phyloP scores from a whole-genome alignment of 2,797 vertebrate species.

The Enteromius trimaculatus region DNA sequence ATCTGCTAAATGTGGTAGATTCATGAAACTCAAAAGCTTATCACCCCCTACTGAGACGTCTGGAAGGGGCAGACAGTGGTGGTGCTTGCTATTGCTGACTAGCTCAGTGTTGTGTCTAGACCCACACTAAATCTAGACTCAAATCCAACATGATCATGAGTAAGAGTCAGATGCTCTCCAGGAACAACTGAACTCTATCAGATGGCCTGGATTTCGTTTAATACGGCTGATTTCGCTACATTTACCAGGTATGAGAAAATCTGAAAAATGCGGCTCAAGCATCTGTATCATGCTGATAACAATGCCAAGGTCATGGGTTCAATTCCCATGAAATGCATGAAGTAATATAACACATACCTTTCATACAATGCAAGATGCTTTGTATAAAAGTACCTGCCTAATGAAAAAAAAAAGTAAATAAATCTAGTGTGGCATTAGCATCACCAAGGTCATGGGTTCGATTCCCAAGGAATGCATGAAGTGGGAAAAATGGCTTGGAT shows the following conservation, averaged over 20 bases:
- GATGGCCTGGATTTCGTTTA: conserved; percentile 7
- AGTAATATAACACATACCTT: not conserved
- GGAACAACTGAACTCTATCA: conserved; percentile 47
- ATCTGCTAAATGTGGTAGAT: not conserved
- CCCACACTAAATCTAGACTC: conserved; percentile 11
- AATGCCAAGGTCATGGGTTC: not conserved
- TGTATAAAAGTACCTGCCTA: not conserved
- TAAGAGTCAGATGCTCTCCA: conserved; percentile 52
- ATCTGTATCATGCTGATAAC: not conserved
- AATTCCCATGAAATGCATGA: not conserved
- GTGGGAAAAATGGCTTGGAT: not conserved
- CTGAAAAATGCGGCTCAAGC: not conserved
- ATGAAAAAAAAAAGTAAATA: not conserved
- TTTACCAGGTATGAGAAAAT: not conserved
- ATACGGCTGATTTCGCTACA: not conserved
- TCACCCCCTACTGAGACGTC: not conserved
- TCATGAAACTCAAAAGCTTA: conserved; percentile 7
- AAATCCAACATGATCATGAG: conserved; percentile 44
- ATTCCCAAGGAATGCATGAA: not conserved
- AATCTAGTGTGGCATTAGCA: not conserved
- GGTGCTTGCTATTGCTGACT: conserved; percentile 6
- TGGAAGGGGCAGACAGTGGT: not conserved
- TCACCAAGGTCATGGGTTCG: not conserved
- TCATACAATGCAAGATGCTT: not conserved
- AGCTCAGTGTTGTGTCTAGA: conserved; percentile 21